Percentiles rank a stretch among this genome's conserved stretches.
These are phyloP conservation scores for Acrossocheilus wenchowensis DNA, from an alignment of 2,797 vertebrate species.

Conservation along the genomic window DNA sequence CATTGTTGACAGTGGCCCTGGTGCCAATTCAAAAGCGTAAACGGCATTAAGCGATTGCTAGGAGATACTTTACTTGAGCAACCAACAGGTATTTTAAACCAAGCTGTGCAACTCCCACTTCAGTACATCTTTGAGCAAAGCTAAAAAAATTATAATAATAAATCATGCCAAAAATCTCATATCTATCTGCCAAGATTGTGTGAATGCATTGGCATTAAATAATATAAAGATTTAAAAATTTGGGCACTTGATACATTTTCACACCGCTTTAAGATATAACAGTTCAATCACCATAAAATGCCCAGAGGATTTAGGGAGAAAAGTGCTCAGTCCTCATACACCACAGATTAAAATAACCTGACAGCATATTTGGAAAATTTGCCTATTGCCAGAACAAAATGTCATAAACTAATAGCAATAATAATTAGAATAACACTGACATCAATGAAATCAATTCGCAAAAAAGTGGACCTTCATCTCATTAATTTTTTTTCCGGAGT, in stretches of 20 bases:
- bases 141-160: constrained; percentile 67
- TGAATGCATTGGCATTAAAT: constrained; percentile 77
- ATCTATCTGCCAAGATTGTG: constrained; percentile 77
- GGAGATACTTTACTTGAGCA: constrained; percentile 68
- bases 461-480: constrained; percentile 77
- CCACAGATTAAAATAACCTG: constrained; percentile 72
- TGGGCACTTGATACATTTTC: constrained; percentile 56
- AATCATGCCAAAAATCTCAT: constrained; percentile 70
- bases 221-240: constrained; percentile 66
- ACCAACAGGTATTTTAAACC: constrained; percentile 73
- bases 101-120: constrained; percentile 78
- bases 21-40: not conserved
- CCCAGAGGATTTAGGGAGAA: constrained; percentile 62
- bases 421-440: constrained; percentile 69
- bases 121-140: constrained; percentile 61
- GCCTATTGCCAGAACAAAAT: constrained; percentile 75
- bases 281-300: constrained; percentile 59
- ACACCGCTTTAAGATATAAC: constrained; percentile 71
- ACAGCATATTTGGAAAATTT: constrained; percentile 70
- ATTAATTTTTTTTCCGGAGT: constrained; percentile 78
- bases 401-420: constrained; percentile 43
- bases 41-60: not conserved
- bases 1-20: constrained; percentile 13
- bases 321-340: constrained; percentile 81
- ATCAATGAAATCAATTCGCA: constrained; percentile 63